These are phyloP conservation scores for Eupithecia abbreviata DNA, from an alignment of 2,888 invertebrate genomes.

Conservation along the genomic window DNA sequence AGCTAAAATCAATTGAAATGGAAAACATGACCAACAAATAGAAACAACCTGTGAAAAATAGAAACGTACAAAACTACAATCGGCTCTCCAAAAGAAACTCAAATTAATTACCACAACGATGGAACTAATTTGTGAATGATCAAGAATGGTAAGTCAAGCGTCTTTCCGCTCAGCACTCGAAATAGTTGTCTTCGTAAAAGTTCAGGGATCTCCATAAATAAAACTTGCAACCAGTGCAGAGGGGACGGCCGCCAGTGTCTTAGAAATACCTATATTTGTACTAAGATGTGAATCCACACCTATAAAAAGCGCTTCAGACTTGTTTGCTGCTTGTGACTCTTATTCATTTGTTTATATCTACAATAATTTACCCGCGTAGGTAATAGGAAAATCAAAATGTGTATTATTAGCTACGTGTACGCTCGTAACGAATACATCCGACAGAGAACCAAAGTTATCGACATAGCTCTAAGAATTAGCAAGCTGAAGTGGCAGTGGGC, in stretches of 20 bases:
- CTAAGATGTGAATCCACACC: conserved; percentile 17
- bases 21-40: not conserved
- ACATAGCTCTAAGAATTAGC: too few species aligned
- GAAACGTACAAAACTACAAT: conserved; percentile 3
- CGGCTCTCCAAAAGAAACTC: conserved; percentile 12
- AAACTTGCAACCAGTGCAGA: conserved; percentile 25
- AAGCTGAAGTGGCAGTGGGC: too few species aligned
- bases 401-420: not conserved
- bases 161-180: conserved; percentile 54
- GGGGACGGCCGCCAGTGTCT: conserved; percentile 25
- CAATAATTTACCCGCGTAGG: not conserved
- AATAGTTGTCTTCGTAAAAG: conserved; percentile 63
- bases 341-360: not conserved
- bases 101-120: conserved; percentile 54
- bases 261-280: conserved; percentile 22
- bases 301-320: not conserved
- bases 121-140: conserved; percentile 68
- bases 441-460: too few species aligned
- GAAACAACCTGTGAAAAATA: not conserved
- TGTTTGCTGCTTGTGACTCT: not conserved
- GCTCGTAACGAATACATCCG: too few species aligned
- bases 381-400: not conserved
- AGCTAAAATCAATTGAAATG: not conserved
- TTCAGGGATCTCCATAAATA: conserved; percentile 58
- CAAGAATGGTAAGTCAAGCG: conserved; percentile 51